Evolutionary conservation across 1,140 invertebrate species (phyloP), one percentile per base, ranked within the genome.

Genomic region (Palaemon carinicauda): DNA sequence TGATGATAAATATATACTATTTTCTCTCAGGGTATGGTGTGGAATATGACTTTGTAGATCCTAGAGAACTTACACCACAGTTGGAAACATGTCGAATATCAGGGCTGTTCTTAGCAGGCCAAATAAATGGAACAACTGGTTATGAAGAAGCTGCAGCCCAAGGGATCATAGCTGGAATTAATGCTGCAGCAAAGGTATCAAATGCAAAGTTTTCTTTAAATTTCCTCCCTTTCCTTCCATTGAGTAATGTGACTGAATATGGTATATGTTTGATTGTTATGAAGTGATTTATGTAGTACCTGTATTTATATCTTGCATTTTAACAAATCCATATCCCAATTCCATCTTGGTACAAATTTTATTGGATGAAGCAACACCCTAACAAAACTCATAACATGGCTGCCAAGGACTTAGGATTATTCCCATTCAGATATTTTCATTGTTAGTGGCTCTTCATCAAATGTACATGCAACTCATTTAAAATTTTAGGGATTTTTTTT

Each of bases 131-230:
- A 2, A 98, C 97, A 12, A 98, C 97, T 5, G 97, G 97, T 0
- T 99, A 99, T 92, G 97, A 99, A 93, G 97, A 99, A 92, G 97
- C 97, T 51, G 97, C 97, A 5, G 95, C 96, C 5, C 97, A 98
- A 93, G 97, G 97, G 53, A 93, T 98, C 53, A 90, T 98, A 54
- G 98, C 97, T 31, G 97, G 97, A 4, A 94, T 95, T 15, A 98
- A 98, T 93, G 96, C 96, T 54, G 96, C 93, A 82, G 92, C 92
- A 88, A 93, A 93, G 90, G 94, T 94, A n/a, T 52, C 65, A 5
- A 9, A 33, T 27, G 24, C 27, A 24, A 53, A 17, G 19, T 24
- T 14, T 24, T 14, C n/a, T 51, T 81, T n/a, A 19, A 33, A 1
- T 65, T 29, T 31, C 29, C 27, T 9, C n/a, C 31, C 10, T 5